A percentile compares a stretch with the other conserved stretches of the same genome.
Evolutionary conservation across 2,797 vertebrate species (phyloP).

Genomic region (Hippocampus kuda): DNA sequence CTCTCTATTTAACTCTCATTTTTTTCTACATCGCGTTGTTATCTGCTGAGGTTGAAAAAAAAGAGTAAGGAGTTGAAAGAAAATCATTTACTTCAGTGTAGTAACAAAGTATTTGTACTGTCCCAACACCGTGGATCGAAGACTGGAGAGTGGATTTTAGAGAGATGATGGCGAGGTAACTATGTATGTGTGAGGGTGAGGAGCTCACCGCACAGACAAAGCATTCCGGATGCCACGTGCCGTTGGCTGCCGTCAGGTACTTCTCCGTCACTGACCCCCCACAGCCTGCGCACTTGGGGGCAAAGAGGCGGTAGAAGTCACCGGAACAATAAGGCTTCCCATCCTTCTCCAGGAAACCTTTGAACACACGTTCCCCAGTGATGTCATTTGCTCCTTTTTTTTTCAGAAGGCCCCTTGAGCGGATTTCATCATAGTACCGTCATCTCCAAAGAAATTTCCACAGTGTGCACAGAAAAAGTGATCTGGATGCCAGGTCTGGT

Average conservation of each 20-base stretch:
- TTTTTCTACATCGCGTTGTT: not conserved
- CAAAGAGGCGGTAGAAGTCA: conserved; percentile 82
- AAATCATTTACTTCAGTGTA: too few relatives aligned
- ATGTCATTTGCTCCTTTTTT: not conserved
- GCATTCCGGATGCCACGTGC: conserved; percentile 84
- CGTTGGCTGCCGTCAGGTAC: conserved; percentile 82
- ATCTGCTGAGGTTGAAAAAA: too few relatives aligned
- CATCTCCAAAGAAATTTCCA: conserved; percentile 72
- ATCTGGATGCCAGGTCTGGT: conserved; percentile 86
- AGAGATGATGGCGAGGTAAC: not conserved
- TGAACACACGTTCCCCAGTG: not conserved
- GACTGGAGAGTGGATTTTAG: not conserved
- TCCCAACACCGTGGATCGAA: not conserved
- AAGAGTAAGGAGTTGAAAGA: too few relatives aligned
- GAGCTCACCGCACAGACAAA: conserved; percentile 82
- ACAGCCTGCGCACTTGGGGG: conserved; percentile 83
- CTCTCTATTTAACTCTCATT: not conserved
- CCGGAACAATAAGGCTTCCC: conserved; percentile 80
- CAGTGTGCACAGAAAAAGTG: conserved; percentile 90
- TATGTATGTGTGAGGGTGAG: conserved; percentile 27
- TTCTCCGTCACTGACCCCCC: conserved; percentile 69
- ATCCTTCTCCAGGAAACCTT: conserved; percentile 76
- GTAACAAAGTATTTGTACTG: too few relatives aligned
- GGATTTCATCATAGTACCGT: conserved; percentile 59
- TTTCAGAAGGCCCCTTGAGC: not conserved